Evolutionary conservation across 2,888 invertebrate species (phyloP).

Genomic region (Ptilodon capucinus): DNA sequence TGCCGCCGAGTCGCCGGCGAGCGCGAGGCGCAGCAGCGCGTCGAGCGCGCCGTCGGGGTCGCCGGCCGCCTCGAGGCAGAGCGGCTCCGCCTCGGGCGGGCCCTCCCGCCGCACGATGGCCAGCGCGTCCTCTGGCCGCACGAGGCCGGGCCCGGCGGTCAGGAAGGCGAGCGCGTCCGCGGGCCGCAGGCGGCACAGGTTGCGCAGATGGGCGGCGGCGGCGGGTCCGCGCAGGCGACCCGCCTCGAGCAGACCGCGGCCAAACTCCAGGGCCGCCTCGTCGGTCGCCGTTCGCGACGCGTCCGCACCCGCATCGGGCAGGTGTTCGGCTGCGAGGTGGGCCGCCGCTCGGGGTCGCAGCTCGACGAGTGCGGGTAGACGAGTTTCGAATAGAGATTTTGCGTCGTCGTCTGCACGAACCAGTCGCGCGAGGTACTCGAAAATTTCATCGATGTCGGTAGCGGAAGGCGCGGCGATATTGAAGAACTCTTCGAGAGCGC

Average conservation of each 20-base stretch:
- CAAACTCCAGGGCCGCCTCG: constrained; percentile 51
- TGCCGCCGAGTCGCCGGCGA: constrained; percentile 12
- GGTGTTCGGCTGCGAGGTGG: constrained; percentile 49
- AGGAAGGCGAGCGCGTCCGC: constrained; percentile 53
- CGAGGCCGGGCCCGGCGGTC: constrained; percentile 50
- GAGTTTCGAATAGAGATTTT: constrained; percentile 34
- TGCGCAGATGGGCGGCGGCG: constrained; percentile 54
- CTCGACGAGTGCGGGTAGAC: constrained; percentile 47
- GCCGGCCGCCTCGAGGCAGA: constrained; percentile 68
- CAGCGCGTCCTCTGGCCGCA: constrained; percentile 70
- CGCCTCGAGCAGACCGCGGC: constrained; percentile 47
- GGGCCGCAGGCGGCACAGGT: constrained; percentile 53
- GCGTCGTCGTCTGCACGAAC: constrained; percentile 36
- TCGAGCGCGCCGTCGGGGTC: constrained; percentile 66
- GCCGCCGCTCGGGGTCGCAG: constrained; percentile 62
- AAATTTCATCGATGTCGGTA: constrained; percentile 62
- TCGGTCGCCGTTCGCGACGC: constrained; percentile 34
- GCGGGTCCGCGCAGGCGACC: constrained; percentile 51
- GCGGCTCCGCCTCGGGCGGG: constrained; percentile 59
- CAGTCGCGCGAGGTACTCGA: constrained; percentile 55
- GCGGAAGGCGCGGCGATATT: constrained; percentile 51
- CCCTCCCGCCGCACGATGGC: constrained; percentile 52
- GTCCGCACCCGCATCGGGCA: constrained; percentile 22
- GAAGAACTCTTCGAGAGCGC: constrained; percentile 56
- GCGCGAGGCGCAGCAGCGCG: constrained; percentile 47